Evolutionary conservation across 2,797 vertebrate species (phyloP).

Genomic region (Epinephelus malabaricus): DNA sequence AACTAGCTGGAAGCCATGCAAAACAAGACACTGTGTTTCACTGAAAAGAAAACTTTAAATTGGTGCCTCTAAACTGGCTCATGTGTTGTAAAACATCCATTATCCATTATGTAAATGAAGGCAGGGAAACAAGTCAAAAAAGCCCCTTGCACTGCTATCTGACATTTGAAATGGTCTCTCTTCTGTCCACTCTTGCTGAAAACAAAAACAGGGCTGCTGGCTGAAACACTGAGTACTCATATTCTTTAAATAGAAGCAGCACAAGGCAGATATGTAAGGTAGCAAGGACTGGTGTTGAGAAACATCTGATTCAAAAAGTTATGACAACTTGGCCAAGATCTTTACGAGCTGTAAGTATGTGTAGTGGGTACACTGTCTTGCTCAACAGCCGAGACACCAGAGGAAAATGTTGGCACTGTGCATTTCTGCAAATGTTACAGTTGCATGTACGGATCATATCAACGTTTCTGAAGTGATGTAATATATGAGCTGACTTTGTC

Average conservation of each 20-base stretch:
- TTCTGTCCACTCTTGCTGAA: not conserved
- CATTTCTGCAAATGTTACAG: no score
- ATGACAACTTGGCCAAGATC: slow-evolving; percentile 2
- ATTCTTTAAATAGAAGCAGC: slow-evolving; percentile 6
- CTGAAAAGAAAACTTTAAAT: not conserved
- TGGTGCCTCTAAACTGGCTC: not conserved
- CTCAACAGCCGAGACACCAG: no score
- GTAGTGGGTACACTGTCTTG: not conserved
- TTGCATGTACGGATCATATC: no score
- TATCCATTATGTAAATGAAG: not conserved
- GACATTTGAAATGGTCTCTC: not conserved
- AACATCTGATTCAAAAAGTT: slow-evolving; percentile 6
- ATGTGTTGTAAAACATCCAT: slow-evolving; percentile 12
- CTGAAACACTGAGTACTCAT: not conserved
- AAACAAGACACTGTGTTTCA: not conserved
- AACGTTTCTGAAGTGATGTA: no score
- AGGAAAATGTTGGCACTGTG: no score
- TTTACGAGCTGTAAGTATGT: not conserved
- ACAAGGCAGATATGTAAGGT: not conserved
- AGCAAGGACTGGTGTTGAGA: not conserved
- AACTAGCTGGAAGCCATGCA: not conserved
- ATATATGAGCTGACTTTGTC: no score
- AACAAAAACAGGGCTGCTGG: not conserved
- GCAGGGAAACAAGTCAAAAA: not conserved
- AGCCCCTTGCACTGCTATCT: not conserved